These are phyloP conservation scores for Rattus norvegicus DNA, from an alignment of 2,113 vertebrate genomes.

Conservation along the genomic window DNA sequence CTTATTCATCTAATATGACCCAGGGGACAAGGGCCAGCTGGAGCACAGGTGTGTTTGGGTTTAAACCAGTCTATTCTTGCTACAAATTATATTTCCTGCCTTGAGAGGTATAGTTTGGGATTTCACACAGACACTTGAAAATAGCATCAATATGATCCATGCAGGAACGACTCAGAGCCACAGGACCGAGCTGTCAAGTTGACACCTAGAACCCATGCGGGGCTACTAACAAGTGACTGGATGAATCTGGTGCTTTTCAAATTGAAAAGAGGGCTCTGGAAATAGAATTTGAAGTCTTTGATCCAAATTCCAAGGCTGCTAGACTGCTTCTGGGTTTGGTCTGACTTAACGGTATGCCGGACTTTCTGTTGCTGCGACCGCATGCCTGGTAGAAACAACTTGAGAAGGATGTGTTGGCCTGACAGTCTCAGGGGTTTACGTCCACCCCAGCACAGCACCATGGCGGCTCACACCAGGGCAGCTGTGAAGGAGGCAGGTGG, in stretches of 20 bases:
- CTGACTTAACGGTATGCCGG: not conserved
- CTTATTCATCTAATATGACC: not conserved
- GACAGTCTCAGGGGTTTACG: not conserved
- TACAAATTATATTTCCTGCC: conserved; percentile 35
- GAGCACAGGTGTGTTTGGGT: conserved; percentile 51
- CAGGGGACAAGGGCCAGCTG: not conserved
- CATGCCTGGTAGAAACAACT: not conserved
- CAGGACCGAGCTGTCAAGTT: not conserved
- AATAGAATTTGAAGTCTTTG: conserved; percentile 4
- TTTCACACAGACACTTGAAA: conserved; percentile 38
- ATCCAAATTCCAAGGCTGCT: not conserved
- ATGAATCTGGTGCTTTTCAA: not conserved
- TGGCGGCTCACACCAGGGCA: not conserved
- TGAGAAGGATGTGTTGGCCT: not conserved
- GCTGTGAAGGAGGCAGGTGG: not conserved
- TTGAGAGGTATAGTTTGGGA: conserved; percentile 55
- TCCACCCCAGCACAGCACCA: no score
- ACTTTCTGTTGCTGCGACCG: not conserved
- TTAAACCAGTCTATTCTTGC: conserved; percentile 52
- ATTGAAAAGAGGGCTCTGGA: conserved; percentile 42
- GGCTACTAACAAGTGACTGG: not conserved
- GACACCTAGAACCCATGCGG: not conserved
- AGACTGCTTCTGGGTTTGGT: not conserved
- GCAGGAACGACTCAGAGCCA: conserved; percentile 39
- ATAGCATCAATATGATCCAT: conserved; percentile 11